Conservation (phyloP, 2,113 vertebrate genomes). For the Trinectes maculatus region DNA sequence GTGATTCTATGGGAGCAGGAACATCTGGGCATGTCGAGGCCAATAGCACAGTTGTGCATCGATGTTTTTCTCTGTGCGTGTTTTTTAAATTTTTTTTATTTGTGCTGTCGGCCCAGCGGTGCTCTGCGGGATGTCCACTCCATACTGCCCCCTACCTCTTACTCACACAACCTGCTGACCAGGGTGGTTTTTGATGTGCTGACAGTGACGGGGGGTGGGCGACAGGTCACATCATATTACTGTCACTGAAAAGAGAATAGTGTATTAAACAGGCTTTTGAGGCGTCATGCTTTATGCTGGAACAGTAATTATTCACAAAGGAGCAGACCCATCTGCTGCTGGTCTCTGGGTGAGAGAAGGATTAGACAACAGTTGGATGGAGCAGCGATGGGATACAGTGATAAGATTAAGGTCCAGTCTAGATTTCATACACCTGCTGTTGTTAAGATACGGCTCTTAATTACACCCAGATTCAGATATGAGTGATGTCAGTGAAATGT, state of each 20-base stretch:
- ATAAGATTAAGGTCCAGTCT: conserved; percentile 27
- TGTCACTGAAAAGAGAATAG: conserved; percentile 14
- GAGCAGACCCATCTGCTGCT: conserved; percentile 56
- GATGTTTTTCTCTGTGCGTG: conserved; percentile 36
- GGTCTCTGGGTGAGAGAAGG: conserved; percentile 24
- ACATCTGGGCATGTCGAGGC: conserved; percentile 21
- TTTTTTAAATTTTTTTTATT: no score
- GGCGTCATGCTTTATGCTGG: conserved; percentile 1
- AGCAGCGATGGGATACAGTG: conserved; percentile 15
- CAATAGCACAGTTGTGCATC: not conserved
- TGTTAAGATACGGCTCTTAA: no score
- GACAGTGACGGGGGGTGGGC: conserved; percentile 26
- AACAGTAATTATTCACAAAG: conserved; percentile 57
- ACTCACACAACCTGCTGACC: no score
- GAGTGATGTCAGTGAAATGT: no score
- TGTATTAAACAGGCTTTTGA: conserved; percentile 19
- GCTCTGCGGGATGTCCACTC: no score
- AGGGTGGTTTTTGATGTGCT: conserved; percentile 31
- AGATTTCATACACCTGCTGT: conserved; percentile 27
- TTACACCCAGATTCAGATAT: conserved; percentile 6
- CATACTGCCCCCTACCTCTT: no score
- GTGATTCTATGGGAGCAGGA: no score
- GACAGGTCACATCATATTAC: conserved; percentile 44
- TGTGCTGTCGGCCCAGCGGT: no score
- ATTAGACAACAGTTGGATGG: conserved; percentile 53